Evolutionary conservation across 1,140 invertebrate species (phyloP).

Genomic region (Mercenaria mercenaria): DNA sequence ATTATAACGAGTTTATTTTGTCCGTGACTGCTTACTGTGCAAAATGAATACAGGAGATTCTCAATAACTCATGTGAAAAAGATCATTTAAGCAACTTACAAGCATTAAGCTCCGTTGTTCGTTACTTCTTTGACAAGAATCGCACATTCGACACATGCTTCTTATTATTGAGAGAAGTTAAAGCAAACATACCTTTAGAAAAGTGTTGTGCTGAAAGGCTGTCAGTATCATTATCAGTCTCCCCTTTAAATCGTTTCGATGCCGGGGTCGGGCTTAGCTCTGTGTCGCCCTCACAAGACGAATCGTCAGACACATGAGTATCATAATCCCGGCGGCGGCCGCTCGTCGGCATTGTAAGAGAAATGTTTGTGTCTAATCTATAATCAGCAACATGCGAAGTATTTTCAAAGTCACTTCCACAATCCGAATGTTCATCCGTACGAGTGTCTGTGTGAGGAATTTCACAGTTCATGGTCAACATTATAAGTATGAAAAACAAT

Average conservation of each 20-base stretch:
- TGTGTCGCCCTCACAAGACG: conserved; percentile 54
- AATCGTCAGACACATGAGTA: conserved; percentile 43
- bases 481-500: neutral
- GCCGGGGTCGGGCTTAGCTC: conserved; percentile 40
- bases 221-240: neutral
- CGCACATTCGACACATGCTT: too few species aligned
- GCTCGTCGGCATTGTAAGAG: conserved; percentile 40
- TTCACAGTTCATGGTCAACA: conserved; percentile 57
- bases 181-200: conserved; percentile 29
- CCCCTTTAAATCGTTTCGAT: conserved; percentile 46
- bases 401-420: conserved; percentile 60
- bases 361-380: conserved; percentile 49
- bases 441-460: neutral
- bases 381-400: conserved; percentile 55
- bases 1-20: too few species aligned
- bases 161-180: too few species aligned
- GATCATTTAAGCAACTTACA: too few species aligned
- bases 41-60: too few species aligned
- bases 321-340: neutral
- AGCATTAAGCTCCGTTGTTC: too few species aligned
- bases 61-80: too few species aligned
- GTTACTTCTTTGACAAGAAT: too few species aligned
- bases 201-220: neutral
- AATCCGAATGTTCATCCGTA: conserved; percentile 44
- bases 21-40: too few species aligned